Evolutionary conservation across 2,888 invertebrate species (phyloP), one percentile per base, ranked within the genome.

Genomic region (Auanema freiburgensis): DNA sequence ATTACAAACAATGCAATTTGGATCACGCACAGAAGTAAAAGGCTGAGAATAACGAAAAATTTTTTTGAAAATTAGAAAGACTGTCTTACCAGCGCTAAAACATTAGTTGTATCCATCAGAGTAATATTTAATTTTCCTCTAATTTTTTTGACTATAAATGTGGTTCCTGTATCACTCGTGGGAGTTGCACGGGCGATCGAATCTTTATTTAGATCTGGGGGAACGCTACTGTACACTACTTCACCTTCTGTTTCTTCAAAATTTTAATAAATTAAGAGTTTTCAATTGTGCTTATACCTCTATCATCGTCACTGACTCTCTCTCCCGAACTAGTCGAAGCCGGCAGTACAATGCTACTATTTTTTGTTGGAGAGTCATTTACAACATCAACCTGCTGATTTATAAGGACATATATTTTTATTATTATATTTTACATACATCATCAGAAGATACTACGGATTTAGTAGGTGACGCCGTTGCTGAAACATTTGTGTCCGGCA

Each of bases 1-100:
- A 14, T 59, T 51, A 54, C 77, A 77, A 6, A 69, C 75, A 4
- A 72, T 66, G 50, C 77, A 77, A 0, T 57, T 59, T 16, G 59
- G 61, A 23, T 70, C 64, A 1, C 59, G 64, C 33, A 64, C 43
- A 6, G 51, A 59, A 5, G 59, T 61, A 58, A 66, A 64, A 16
- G 46, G 46, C 21, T 61, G 49, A 42, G 55, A 59, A 16, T 2
- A 44, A 21, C 49, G 4, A 43, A 23, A 33, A 33, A 33, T n/a
- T 16, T 23, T 11, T 41, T 18, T 10, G 16, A 23, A 53, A 53
- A 24, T 2, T 12, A 18, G 11, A 23, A 33, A 53, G 11, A 11
- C 25, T 11, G 24, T 11, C 10, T 23, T 53, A 23, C 18, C 24
- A 53, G n/a, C 11, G 21, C 50, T 16, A 50, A 16, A 46, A 50